These are phyloP conservation scores for Lipotes vexillifer DNA, from an alignment of 2,113 vertebrate species.

Conservation along the genomic window DNA sequence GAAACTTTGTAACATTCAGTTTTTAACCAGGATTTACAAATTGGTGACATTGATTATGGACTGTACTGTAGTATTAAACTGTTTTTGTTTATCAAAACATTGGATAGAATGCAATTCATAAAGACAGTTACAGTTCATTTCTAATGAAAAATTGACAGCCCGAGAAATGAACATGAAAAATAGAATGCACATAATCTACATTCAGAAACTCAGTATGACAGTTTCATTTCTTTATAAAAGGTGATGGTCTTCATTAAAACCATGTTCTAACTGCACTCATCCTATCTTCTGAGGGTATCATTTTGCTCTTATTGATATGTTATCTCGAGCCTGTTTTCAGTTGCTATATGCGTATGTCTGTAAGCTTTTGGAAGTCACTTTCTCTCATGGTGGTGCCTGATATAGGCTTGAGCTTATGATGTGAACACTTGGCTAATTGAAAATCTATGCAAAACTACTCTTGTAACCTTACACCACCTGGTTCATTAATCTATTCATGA, in stretches of 20 bases:
- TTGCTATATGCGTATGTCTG: not conserved
- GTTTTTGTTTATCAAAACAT: constrained; percentile 58
- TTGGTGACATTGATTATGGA: constrained; percentile 54
- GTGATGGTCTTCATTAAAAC: constrained; percentile 25
- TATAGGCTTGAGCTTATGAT: not conserved
- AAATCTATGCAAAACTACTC: constrained; percentile 21
- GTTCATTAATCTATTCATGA: constrained; percentile 15
- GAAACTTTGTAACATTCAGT: not conserved
- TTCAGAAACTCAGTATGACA: constrained; percentile 32
- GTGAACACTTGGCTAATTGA: constrained; percentile 28
- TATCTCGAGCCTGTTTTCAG: not conserved
- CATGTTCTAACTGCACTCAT: not conserved
- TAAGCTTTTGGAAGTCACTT: constrained; percentile 21
- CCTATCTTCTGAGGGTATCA: not conserved
- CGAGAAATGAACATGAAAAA: constrained; percentile 59
- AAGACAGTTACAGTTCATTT: constrained; percentile 64
- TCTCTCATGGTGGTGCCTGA: not conserved
- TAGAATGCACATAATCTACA: not conserved
- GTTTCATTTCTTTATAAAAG: constrained; percentile 53
- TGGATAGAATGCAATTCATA: constrained; percentile 50
- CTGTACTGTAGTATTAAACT: constrained; percentile 10
- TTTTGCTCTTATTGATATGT: constrained; percentile 6
- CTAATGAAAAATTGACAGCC: constrained; percentile 53
- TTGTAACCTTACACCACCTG: not conserved
- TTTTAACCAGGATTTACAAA: constrained; percentile 51